Conservation (phyloP, 2,113 vertebrate genomes). For the Actenoides hombroni region DNA sequence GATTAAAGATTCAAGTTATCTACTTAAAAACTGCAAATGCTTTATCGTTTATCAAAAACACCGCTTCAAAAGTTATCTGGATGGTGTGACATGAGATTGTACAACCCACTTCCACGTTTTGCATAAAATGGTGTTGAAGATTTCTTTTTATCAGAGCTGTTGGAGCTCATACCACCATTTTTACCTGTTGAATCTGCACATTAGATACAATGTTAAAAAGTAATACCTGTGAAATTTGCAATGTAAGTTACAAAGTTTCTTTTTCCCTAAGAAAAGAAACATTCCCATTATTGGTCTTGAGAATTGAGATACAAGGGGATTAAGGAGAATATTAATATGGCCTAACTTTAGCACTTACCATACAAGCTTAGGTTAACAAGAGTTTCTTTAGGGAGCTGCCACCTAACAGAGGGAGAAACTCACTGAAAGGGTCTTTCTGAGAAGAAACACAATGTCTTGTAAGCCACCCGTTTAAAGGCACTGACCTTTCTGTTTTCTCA, state of each 20-base stretch:
- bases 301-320: background rate
- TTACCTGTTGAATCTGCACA: background rate
- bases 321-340: background rate
- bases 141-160: background rate
- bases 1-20: slow-evolving; percentile 33
- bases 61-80: slow-evolving; percentile 6
- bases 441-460: background rate
- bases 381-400: background rate
- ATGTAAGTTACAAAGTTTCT: background rate
- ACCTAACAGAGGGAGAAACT: background rate
- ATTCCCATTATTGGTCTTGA: background rate
- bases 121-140: background rate
- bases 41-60: background rate
- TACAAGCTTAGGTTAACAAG: background rate
- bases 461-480: background rate
- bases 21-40: background rate
- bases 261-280: background rate
- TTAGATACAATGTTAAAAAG: background rate
- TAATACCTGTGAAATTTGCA: background rate
- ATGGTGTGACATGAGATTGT: background rate
- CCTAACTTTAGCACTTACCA: background rate
- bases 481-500: background rate
- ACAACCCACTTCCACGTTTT: background rate
- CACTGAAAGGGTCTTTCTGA: background rate
- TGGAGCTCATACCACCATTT: background rate